A percentile compares a stretch with the other conserved stretches of the same genome.
Evolutionary conservation across 2,113 vertebrate species (phyloP).

Genomic region (Brienomyrus longianalis): DNA sequence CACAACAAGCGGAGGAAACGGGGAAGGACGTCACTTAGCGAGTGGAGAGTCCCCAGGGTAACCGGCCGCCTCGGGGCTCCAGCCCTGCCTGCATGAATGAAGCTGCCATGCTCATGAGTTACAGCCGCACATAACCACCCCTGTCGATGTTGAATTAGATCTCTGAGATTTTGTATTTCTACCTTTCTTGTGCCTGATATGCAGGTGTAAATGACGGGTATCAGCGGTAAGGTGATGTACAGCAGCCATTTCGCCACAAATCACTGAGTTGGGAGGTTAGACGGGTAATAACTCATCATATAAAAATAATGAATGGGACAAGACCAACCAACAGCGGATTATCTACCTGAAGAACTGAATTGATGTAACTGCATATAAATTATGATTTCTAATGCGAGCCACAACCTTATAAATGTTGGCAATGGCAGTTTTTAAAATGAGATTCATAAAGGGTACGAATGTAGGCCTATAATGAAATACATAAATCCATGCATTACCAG

Average conservation of each 20-base stretch:
- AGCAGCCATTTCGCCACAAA: background rate
- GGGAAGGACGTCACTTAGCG: background rate
- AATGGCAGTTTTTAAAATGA: background rate
- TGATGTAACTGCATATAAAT: background rate
- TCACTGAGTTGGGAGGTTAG: background rate
- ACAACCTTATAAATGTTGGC: background rate
- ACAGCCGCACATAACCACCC: too few species aligned
- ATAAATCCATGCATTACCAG: background rate
- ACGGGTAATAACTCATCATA: background rate
- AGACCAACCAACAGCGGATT: background rate
- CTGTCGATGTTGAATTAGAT: too few species aligned
- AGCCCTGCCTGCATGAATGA: too few species aligned
- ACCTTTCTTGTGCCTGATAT: too few species aligned
- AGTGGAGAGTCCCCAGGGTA: background rate
- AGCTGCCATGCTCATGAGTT: too few species aligned
- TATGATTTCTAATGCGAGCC: background rate
- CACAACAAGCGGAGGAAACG: slow-evolving; percentile 1
- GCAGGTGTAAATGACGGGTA: background rate
- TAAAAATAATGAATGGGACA: background rate
- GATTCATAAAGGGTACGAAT: background rate
- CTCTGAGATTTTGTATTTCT: too few species aligned
- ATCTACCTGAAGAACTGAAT: background rate
- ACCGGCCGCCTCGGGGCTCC: too few species aligned
- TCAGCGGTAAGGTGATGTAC: background rate
- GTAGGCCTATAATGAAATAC: background rate